Evolutionary conservation across 2,113 vertebrate species (phyloP), one percentile per base, ranked within the genome.

Genomic region (Albula goreensis): DNA sequence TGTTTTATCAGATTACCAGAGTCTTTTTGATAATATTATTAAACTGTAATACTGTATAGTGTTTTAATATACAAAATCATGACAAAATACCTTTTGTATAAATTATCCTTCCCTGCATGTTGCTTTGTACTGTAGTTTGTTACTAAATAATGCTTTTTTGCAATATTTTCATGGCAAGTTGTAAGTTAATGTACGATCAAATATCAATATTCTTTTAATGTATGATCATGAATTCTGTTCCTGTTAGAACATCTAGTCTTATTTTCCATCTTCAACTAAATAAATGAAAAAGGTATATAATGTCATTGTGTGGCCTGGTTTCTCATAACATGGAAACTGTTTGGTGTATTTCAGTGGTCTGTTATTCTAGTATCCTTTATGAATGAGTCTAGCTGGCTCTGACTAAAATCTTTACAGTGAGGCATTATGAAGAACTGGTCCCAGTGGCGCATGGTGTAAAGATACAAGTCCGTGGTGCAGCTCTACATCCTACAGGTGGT

Each of bases 41-140:
- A 50, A 89, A 91, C 87, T 80, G 87, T 91, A 89, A 90, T 90
- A 93, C 84, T 89, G 79, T 87, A 88, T 94, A 94, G 92, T 94
- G 94, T 94, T 95, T 91, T 94, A 93, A 92, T 95, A 94, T 93
- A 91, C 87, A 88, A 92, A 89, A 90, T 91, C 90, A 90, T 92
- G 90, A 83, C 92, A 91, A 87, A 88, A 81, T 87, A 86, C 85
- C 50, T 88, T 88, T 87, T 88, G 93, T 93, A 90, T 88, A 91
- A 92, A 93, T 91, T 91, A 93, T 93, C 91, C 91, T 91, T n/a
- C 78, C 56, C 56, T 96, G 94, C 96, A 96, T 95, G 94, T 94
- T 92, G 92, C 91, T 92, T 88, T 92, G 83, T 93, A 92, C 90
- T 87, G 89, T 91, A 91, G 86, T 87, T 81, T 48, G 12, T 83